Conservation (phyloP, 2,888 invertebrate species). For the Microctonus aethiopoides region DNA sequence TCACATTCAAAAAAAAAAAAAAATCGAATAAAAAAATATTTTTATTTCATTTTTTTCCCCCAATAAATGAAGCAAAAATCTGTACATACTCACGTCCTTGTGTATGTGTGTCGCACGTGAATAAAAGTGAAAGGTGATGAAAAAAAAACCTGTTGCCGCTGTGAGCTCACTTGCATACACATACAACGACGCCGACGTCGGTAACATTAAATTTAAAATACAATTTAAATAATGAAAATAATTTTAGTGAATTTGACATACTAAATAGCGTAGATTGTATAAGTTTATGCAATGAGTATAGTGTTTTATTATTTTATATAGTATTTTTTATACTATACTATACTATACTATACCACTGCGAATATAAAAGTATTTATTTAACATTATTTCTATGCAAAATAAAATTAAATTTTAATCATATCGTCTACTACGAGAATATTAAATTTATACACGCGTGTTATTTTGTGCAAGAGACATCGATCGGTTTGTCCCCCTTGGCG, state of each 20-base stretch:
- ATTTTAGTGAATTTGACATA: neutral
- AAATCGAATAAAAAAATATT: neutral
- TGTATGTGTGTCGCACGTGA: neutral
- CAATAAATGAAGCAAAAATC: neutral
- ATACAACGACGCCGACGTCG: neutral
- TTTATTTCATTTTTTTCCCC: neutral
- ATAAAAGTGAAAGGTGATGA: constrained; percentile 44
- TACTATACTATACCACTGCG: too few species aligned
- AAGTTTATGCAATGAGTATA: constrained; percentile 10
- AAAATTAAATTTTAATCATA: constrained; percentile 28
- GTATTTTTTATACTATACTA: too few species aligned
- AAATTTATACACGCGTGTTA: too few species aligned
- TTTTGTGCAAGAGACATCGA: constrained; percentile 26
- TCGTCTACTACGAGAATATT: too few species aligned
- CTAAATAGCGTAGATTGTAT: constrained; percentile 3
- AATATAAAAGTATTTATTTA: too few species aligned
- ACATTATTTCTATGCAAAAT: too few species aligned
- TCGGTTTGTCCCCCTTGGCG: constrained; percentile 27
- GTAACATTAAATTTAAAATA: neutral
- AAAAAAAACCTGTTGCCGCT: constrained; percentile 34
- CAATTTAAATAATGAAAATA: neutral
- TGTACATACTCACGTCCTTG: neutral
- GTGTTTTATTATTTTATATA: too few species aligned
- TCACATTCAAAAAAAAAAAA: neutral
- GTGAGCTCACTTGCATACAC: neutral